These are phyloP conservation scores for Nannoperca australis DNA, from an alignment of 2,797 vertebrate species.

Conservation along the genomic window DNA sequence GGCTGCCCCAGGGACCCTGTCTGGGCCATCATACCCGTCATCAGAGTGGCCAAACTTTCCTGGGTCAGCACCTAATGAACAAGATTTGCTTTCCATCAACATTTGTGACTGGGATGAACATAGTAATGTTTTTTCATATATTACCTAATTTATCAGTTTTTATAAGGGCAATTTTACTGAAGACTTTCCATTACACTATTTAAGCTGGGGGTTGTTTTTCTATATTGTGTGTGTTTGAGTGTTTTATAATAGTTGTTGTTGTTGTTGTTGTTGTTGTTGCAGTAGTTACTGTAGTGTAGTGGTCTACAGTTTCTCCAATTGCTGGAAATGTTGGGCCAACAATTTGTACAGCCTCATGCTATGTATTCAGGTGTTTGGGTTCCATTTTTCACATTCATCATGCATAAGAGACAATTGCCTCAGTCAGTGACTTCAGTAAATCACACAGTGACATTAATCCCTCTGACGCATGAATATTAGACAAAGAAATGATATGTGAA, in stretches of 20 bases:
- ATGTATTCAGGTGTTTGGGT: constrained; percentile 14
- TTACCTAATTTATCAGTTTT: neutral
- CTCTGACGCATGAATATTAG: neutral
- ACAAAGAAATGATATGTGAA: constrained; percentile 2
- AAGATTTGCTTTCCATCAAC: neutral
- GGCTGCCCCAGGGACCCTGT: constrained; percentile 94
- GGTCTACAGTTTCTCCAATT: neutral
- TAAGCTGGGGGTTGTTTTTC: neutral
- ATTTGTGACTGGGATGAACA: neutral
- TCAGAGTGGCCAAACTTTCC: constrained; percentile 95
- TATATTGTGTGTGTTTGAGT: neutral
- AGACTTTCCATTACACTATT: neutral
- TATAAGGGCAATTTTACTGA: neutral
- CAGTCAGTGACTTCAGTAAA: constrained; percentile 9
- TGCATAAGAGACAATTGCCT: constrained; percentile 4
- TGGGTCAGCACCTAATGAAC: constrained; percentile 93
- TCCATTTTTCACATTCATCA: constrained; percentile 19
- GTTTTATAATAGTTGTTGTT: neutral
- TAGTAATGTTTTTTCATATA: neutral
- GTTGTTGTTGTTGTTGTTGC: neutral
- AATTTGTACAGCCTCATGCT: constrained; percentile 17
- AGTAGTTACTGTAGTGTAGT: neutral
- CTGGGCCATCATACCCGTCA: constrained; percentile 97
- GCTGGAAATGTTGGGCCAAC: constrained; percentile 3
- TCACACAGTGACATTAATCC: constrained; percentile 20